Percentiles rank a stretch among this genome's conserved stretches.
Conservation (phyloP, 2,888 invertebrate species). For the Clistopyga incitator region DNA sequence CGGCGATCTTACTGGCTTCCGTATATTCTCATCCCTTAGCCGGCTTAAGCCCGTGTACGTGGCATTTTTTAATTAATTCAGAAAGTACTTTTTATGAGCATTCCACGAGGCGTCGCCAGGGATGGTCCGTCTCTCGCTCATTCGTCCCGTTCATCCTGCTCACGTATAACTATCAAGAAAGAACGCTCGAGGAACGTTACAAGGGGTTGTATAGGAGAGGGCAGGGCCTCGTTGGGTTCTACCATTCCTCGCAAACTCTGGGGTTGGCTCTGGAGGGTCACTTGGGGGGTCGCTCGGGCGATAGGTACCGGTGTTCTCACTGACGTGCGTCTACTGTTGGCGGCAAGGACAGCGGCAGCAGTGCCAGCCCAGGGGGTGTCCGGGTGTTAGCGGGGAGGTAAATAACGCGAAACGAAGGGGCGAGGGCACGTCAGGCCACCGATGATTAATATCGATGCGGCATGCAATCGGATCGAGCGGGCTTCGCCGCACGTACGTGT, state of each 20-base stretch:
- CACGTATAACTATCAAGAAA: conserved; percentile 18
- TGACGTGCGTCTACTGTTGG: conserved; percentile 42
- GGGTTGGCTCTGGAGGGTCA: conserved; percentile 41
- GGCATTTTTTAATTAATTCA: conserved; percentile 81
- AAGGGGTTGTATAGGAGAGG: conserved; percentile 6
- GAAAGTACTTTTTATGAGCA: conserved; percentile 79
- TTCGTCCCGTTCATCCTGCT: conserved; percentile 64
- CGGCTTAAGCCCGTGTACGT: conserved; percentile 36
- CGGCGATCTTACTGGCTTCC: conserved; percentile 39
- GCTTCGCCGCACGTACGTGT: conserved; percentile 33
- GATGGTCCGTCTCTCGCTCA: conserved; percentile 66
- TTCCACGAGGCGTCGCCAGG: conserved; percentile 69
- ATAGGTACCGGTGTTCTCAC: conserved; percentile 50
- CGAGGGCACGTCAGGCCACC: conserved; percentile 84
- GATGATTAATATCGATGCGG: conserved; percentile 86
- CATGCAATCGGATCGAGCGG: conserved; percentile 85
- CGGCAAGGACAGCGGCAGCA: conserved; percentile 30
- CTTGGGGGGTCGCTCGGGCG: conserved; percentile 28
- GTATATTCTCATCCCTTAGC: conserved; percentile 28
- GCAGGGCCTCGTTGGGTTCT: conserved; percentile 30
- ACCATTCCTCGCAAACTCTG: conserved; percentile 51
- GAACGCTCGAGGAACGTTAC: conserved; percentile 12
- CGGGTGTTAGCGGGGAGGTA: conserved; percentile 73
- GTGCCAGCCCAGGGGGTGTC: conserved; percentile 57
- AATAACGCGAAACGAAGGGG: conserved; percentile 80